Percentiles rank a stretch among this genome's conserved stretches.
phyloP scores from a whole-genome alignment of 2,797 vertebrate species.

The Paratrypauchen microcephalus region DNA sequence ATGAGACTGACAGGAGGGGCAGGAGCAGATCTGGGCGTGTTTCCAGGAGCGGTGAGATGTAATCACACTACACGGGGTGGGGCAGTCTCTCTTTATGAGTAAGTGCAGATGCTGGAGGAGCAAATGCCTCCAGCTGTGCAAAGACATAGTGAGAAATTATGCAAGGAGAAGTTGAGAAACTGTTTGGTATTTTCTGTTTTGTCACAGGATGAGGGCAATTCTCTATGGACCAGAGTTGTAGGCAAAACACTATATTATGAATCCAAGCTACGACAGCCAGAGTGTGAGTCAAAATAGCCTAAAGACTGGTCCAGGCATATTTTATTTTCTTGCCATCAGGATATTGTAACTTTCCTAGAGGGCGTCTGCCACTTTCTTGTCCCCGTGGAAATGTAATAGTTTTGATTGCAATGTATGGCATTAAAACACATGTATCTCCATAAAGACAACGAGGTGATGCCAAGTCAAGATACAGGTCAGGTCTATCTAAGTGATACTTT shows the following conservation, averaged over 20 bases:
- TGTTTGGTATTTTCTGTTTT: not conserved
- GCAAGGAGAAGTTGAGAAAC: not conserved
- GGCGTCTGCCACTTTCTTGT: no score
- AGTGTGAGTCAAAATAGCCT: not conserved
- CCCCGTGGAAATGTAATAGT: no score
- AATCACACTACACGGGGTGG: conserved; percentile 38
- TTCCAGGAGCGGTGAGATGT: conserved; percentile 53
- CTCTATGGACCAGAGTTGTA: not conserved
- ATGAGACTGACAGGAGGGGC: conserved; percentile 22
- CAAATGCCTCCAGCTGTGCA: conserved; percentile 13
- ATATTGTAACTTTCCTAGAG: not conserved
- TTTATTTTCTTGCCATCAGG: not conserved
- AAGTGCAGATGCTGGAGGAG: conserved; percentile 43
- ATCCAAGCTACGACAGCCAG: not conserved
- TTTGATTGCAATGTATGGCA: no score
- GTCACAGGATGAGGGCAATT: not conserved
- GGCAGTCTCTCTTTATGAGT: conserved; percentile 38
- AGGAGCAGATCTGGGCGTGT: conserved; percentile 43
- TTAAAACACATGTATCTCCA: no score
- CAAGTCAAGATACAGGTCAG: no score
- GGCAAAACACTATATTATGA: not conserved
- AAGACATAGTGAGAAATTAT: not conserved
- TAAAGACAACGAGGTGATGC: no score
- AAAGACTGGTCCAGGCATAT: not conserved
- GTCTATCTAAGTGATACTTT: no score